A percentile compares a stretch with the other conserved stretches of the same genome.
These are phyloP conservation scores for Pseudonaja textilis DNA, from an alignment of 2,113 vertebrate species.

Conservation along the genomic window DNA sequence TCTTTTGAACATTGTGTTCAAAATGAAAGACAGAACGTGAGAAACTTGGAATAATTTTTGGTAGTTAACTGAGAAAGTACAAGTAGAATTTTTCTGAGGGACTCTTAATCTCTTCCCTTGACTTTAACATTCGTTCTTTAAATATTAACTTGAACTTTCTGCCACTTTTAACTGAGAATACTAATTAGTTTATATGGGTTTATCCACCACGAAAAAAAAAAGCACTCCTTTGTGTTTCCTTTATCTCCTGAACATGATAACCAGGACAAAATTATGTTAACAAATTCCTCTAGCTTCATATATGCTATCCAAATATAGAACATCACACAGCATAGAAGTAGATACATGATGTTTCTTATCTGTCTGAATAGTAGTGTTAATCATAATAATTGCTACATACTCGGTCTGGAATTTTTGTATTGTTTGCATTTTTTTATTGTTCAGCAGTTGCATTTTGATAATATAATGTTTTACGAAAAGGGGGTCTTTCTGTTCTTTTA, in stretches of 20 bases:
- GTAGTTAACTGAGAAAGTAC: not conserved
- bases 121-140: not conserved
- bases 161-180: not conserved
- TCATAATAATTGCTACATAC: not conserved
- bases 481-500: not conserved
- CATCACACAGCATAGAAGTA: not conserved
- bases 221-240: not conserved
- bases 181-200: not conserved
- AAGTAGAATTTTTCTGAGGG: not conserved
- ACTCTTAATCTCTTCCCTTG: not conserved
- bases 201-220: not conserved
- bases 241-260: not conserved
- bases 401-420: not conserved
- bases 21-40: constrained; percentile 21
- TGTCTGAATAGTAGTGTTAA: not conserved
- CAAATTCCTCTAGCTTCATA: not conserved
- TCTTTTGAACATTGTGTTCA: constrained; percentile 2
- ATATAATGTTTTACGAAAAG: constrained; percentile 6
- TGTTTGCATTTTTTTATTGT: constrained; percentile 32
- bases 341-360: not conserved
- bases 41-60: not conserved
- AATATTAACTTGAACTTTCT: not conserved
- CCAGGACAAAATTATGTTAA: not conserved
- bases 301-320: not conserved
- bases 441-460: not conserved